phyloP scores from a whole-genome alignment of 2,797 vertebrate genomes.

The Scleropages formosus region DNA sequence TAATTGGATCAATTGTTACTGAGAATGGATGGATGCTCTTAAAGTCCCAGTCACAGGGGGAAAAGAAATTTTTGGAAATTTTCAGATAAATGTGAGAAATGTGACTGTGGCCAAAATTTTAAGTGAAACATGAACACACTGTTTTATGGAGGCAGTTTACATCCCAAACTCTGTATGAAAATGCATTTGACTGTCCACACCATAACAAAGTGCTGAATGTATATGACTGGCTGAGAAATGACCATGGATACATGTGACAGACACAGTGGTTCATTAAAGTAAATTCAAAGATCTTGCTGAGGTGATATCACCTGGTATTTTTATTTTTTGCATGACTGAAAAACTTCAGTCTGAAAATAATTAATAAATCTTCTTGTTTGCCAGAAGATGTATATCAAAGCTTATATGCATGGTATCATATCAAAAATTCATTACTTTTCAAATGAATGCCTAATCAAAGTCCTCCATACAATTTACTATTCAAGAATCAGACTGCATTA shows the following conservation, averaged over 20 bases:
- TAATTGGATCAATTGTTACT: too few relatives aligned
- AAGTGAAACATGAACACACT: not conserved
- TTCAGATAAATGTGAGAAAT: too few relatives aligned
- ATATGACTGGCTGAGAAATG: not conserved
- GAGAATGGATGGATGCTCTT: too few relatives aligned
- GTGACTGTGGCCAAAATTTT: too few relatives aligned
- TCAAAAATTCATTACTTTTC: not conserved
- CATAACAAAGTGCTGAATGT: not conserved
- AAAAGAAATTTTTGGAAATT: too few relatives aligned
- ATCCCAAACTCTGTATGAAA: not conserved
- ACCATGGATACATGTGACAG: not conserved
- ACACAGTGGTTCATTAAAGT: not conserved
- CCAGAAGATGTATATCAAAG: not conserved
- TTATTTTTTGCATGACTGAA: not conserved
- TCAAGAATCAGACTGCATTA: conserved; percentile 15
- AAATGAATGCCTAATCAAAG: not conserved
- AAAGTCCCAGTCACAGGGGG: too few relatives aligned
- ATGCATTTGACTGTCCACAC: not conserved
- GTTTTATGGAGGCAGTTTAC: not conserved
- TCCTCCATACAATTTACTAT: not conserved
- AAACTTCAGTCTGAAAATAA: not conserved
- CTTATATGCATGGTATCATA: not conserved
- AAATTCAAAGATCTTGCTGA: not conserved
- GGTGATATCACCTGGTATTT: not conserved
- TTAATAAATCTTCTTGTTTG: not conserved